Percentiles rank a stretch among this genome's conserved stretches.
phyloP scores from a whole-genome alignment of 1,140 invertebrate genomes.

The Venustaconcha ellipsiformis region DNA sequence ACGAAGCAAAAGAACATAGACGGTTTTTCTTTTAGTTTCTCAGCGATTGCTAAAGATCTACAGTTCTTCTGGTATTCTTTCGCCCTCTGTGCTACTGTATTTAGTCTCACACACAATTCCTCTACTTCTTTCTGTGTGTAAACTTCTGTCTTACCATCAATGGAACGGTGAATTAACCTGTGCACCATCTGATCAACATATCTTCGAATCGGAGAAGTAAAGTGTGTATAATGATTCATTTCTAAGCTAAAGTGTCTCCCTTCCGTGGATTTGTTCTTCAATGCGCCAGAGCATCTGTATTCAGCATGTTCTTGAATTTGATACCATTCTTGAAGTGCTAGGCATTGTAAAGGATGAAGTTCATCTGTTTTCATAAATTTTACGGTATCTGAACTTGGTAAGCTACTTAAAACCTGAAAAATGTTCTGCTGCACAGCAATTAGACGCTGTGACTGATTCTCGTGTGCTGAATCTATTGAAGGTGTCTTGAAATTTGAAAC shows the following conservation, averaged over 20 bases:
- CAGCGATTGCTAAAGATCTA: slow-evolving; percentile 23
- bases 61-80: slow-evolving; percentile 35
- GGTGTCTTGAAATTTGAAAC: not conserved
- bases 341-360: slow-evolving; percentile 88
- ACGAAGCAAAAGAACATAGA: slow-evolving; percentile 18
- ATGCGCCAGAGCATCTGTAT: slow-evolving; percentile 6
- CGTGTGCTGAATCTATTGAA: not conserved
- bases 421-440: slow-evolving; percentile 27
- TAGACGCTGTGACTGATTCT: not conserved
- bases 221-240: slow-evolving; percentile 71
- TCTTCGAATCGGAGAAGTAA: slow-evolving; percentile 91
- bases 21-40: slow-evolving; percentile 23
- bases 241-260: slow-evolving; percentile 62
- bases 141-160: slow-evolving; percentile 69
- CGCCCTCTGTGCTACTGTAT: slow-evolving; percentile 18
- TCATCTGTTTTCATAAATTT: slow-evolving; percentile 83
- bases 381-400: slow-evolving; percentile 80
- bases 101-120: slow-evolving; percentile 36
- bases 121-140: slow-evolving; percentile 40
- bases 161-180: slow-evolving; percentile 74
- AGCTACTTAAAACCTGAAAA: slow-evolving; percentile 82
- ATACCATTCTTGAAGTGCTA: slow-evolving; percentile 76
- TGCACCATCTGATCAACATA: slow-evolving; percentile 94
- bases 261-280: not conserved
- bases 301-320: slow-evolving; percentile 28